A percentile compares a stretch with the other conserved stretches of the same genome.
phyloP scores from a whole-genome alignment of 92 coral and sea anemone genomes.

The Bergia puertoricense region DNA sequence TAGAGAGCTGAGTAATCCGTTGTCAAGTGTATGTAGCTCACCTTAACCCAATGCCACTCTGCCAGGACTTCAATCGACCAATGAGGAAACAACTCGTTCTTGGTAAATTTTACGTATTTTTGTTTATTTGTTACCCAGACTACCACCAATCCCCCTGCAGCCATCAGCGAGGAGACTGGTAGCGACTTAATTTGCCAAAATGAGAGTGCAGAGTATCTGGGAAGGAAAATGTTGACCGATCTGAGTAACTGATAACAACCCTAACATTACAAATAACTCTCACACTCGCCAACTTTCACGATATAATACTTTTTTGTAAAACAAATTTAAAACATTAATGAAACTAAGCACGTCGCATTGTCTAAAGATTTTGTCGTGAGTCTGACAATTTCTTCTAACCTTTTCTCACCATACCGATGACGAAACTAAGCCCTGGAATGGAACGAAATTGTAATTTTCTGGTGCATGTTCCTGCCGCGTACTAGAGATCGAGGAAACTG shows the following conservation, averaged over 20 bases:
- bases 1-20: not conserved
- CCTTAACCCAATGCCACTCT: constrained; percentile 99
- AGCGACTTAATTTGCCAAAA: constrained; percentile 92
- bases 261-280: not conserved
- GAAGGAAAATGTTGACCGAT: not conserved
- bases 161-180: constrained; percentile 77
- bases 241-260: not conserved
- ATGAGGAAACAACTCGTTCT: constrained; percentile 81
- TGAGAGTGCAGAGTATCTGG: constrained; percentile 92
- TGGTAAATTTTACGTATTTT: constrained; percentile 85
- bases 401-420: no score
- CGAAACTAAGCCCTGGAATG: no score
- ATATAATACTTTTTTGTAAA: no score
- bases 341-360: no score
- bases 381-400: no score
- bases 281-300: not conserved
- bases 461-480: no score
- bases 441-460: no score
- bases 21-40: constrained; percentile 10
- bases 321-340: no score
- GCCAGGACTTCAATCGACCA: constrained; percentile 86
- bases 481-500: no score
- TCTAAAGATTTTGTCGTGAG: no score
- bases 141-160: constrained; percentile 72
- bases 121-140: constrained; percentile 98